Conservation (phyloP, 1,140 invertebrate species). For the Ectropis grisescens region DNA sequence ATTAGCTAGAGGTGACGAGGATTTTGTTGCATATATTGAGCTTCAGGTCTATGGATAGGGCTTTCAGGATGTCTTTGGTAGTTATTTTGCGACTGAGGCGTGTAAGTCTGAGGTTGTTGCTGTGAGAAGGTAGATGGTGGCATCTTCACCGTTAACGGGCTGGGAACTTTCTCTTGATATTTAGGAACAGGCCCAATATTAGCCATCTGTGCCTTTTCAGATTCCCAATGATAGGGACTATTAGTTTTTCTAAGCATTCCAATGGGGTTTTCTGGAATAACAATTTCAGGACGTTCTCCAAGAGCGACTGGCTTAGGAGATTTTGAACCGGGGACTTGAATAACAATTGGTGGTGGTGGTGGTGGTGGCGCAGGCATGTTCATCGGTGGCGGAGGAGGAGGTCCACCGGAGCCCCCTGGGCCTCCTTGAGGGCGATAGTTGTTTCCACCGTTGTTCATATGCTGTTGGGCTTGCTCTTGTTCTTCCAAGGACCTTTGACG, state of each 20-base stretch:
- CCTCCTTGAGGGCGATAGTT: slow-evolving; percentile 66
- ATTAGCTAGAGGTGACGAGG: slow-evolving; percentile 32
- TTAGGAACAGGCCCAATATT: slow-evolving; percentile 53
- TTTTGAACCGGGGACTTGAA: slow-evolving; percentile 58
- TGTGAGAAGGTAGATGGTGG: slow-evolving; percentile 42
- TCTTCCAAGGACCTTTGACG: slow-evolving; percentile 71
- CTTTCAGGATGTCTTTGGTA: slow-evolving; percentile 49
- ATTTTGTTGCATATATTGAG: slow-evolving; percentile 53
- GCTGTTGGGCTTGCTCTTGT: slow-evolving; percentile 58
- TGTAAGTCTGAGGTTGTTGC: slow-evolving; percentile 46
- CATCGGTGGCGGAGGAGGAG: slow-evolving; percentile 72
- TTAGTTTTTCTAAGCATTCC: slow-evolving; percentile 69
- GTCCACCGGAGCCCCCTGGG: slow-evolving; percentile 41
- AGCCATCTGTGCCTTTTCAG: slow-evolving; percentile 51
- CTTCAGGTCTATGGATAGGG: slow-evolving; percentile 60
- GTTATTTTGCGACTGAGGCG: slow-evolving; percentile 35
- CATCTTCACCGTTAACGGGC: slow-evolving; percentile 58
- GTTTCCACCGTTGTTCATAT: slow-evolving; percentile 42
- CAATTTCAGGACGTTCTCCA: slow-evolving; percentile 75
- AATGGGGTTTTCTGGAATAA: slow-evolving; percentile 78
- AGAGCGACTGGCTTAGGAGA: slow-evolving; percentile 51
- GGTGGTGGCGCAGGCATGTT: slow-evolving; percentile 61
- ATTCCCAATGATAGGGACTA: slow-evolving; percentile 67
- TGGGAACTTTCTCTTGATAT: slow-evolving; percentile 58
- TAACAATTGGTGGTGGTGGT: slow-evolving; percentile 70